phyloP scores from a whole-genome alignment of 2,797 vertebrate genomes.

The Melopsittacus undulatus region DNA sequence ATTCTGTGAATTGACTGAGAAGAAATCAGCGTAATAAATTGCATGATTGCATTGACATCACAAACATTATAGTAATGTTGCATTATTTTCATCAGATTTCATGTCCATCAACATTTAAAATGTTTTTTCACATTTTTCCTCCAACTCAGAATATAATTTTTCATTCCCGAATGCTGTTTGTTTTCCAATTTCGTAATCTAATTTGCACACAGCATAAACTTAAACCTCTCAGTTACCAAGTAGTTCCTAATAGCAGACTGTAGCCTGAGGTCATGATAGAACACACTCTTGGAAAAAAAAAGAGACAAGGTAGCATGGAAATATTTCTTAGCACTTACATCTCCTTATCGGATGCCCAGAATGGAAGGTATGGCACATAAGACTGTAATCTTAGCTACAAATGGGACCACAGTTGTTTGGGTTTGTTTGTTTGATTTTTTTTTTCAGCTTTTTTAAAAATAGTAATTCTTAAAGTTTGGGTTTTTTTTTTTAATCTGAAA shows the following conservation, averaged over 20 bases:
- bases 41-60: neutral
- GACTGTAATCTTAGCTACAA: neutral
- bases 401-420: neutral
- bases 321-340: neutral
- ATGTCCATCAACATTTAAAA: neutral
- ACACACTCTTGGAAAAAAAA: neutral
- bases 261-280: neutral
- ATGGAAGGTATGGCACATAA: neutral
- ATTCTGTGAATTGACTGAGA: neutral
- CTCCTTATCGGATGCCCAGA: neutral
- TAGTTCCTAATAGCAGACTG: neutral
- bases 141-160: neutral
- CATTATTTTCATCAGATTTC: neutral
- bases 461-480: neutral
- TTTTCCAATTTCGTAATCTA: neutral
- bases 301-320: neutral
- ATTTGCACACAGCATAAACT: neutral
- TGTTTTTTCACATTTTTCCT: neutral
- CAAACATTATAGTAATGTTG: neutral
- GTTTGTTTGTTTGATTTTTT: neutral
- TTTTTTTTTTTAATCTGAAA: neutral
- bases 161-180: neutral
- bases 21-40: neutral
- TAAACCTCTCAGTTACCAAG: neutral
- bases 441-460: neutral